A percentile compares a stretch with the other conserved stretches of the same genome.
Evolutionary conservation across 1,140 invertebrate genomes (phyloP).

Genomic region (Cecropterus lyciades): DNA sequence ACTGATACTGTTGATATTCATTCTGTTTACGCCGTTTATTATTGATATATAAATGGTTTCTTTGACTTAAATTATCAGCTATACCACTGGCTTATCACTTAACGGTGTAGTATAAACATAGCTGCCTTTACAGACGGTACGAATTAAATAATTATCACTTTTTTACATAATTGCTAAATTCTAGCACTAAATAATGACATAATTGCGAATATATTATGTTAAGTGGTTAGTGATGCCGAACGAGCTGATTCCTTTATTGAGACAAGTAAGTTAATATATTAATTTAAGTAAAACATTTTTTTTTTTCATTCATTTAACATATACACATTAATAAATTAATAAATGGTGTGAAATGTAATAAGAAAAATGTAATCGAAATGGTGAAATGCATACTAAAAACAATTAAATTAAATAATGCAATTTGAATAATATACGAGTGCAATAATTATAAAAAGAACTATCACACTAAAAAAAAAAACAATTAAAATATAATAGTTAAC

Average conservation of each 20-base stretch:
- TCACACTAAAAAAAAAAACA: no score
- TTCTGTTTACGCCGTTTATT: not conserved
- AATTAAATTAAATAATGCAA: no score
- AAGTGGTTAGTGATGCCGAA: not conserved
- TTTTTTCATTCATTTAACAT: no score
- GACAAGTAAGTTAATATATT: slow-evolving; percentile 3
- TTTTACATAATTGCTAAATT: not conserved
- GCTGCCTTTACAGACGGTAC: not conserved
- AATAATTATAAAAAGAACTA: no score
- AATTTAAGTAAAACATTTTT: no score
- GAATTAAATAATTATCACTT: not conserved
- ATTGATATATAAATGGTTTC: not conserved
- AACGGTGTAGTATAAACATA: not conserved
- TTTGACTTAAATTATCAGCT: not conserved
- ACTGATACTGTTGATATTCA: no score
- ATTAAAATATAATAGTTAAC: no score
- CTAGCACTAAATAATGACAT: not conserved
- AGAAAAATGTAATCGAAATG: no score
- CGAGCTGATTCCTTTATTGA: not conserved
- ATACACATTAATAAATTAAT: no score
- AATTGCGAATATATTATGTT: not conserved
- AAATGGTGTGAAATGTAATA: no score
- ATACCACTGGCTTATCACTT: not conserved
- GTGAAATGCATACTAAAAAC: no score
- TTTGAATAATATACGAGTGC: no score